Conservation (phyloP, 2,113 vertebrate genomes). For the Anolis carolinensis region DNA sequence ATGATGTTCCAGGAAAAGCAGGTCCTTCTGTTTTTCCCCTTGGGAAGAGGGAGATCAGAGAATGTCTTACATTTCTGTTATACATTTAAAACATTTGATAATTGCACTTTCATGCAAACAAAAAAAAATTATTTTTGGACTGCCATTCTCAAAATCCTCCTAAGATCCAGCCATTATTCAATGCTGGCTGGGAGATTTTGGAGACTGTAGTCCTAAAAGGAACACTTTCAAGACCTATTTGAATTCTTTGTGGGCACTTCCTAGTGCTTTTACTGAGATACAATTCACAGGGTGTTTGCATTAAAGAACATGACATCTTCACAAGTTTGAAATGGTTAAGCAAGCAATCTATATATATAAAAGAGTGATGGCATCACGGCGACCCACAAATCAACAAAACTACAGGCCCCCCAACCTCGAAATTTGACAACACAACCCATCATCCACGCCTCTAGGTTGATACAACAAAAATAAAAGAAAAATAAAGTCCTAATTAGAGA, state of each 20-base stretch:
- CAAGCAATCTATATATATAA: too few relatives aligned
- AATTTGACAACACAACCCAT: too few relatives aligned
- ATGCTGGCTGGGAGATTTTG: too few relatives aligned
- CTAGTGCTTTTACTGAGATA: not conserved
- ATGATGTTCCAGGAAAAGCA: not conserved
- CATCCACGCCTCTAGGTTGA: too few relatives aligned
- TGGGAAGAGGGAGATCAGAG: not conserved
- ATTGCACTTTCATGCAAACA: not conserved
- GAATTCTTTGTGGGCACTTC: not conserved
- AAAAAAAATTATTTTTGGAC: not conserved
- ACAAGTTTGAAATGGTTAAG: not conserved
- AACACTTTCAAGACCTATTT: not conserved
- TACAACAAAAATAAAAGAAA: too few relatives aligned
- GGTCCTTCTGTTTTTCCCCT: not conserved
- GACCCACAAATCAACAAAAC: too few relatives aligned
- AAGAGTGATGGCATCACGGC: too few relatives aligned
- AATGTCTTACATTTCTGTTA: not conserved
- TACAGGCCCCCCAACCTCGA: too few relatives aligned
- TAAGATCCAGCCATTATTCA: too few relatives aligned
- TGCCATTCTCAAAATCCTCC: too few relatives aligned
- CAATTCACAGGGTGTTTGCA: not conserved
- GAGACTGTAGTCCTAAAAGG: too few relatives aligned
- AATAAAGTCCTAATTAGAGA: too few relatives aligned
- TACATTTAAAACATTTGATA: not conserved
- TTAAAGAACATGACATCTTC: not conserved